Base-by-base conservation (phyloP, 2,797 vertebrate genomes). In the Scarus forsteni region DNA sequence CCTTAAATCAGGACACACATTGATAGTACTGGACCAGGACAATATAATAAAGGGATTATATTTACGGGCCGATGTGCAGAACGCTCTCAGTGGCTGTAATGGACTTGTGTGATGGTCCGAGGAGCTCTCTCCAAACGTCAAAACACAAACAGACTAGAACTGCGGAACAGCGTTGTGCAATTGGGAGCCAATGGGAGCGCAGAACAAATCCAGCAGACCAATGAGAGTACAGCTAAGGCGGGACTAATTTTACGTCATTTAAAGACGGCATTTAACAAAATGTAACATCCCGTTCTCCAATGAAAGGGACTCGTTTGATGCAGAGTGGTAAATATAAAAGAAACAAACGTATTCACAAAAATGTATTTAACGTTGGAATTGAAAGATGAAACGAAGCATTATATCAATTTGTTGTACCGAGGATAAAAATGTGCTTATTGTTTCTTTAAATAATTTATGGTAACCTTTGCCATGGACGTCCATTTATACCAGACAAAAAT, bases 121-220 rank as follows among this genome's bases (percentile, higher is more conserved):
- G 45, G 51, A 75, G 57, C 42, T 81, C 70, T 64, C 60, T 14
- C 51, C 67, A 73, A 86, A 76, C 71, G 66, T 77, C 78, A 88
- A 88, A 86, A 91, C 86, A 93, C 85, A 89, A 87, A 87, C 87
- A 90, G 80, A 78, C 80, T 49, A 7, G 69, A 34, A 48, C 74
- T 80, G 63, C 85, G 85, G 81, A 88, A 89, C 42, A 70, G 45
- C 40, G 44, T 18, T 44, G 38, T 54, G 56, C 15, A 57, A 53
- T 0, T 19, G 14, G 1, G 0, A 82, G 42, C 94, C 93, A 94
- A 94, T 93, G 74, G 64, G 10, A 79, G 38, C 16, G 27, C 15
- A 45, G 52, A 9, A 15, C 6, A 1, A 2, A 5, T 38, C 40
- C 3, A 13, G 36, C 5, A 1, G 16, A 0, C 89, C 83, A 91